Evolutionary conservation across 2,113 vertebrate species (phyloP), one percentile per base, ranked within the genome.

Genomic region (Osmerus mordax): DNA sequence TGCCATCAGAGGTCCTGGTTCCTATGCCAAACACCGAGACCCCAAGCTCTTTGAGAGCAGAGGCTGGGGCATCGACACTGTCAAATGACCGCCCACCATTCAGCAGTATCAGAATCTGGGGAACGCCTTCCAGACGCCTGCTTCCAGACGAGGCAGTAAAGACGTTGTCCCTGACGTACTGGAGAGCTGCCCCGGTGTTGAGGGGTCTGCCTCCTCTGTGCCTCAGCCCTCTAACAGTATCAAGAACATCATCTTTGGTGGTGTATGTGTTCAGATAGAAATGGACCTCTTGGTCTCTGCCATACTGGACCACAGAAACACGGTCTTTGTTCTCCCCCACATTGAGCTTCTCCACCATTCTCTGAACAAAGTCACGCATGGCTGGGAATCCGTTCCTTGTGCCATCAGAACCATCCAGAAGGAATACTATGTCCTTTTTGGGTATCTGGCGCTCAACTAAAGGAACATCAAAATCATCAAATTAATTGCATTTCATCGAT

Each of bases 151-250:
- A 29, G 61, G 52, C 32, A 25, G 72, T 75, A 51, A 78, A 72
- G 23, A 77, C 41, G n/a, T 69, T 81, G 75, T 83, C 76, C 25
- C n/a, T 78, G 2, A 83, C 77, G 28, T 78, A 78, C 64, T 80
- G 72, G 7, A 86, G 79, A 21, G 56, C 56, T 59, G 18, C 56
- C 56, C 56, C 56, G n/a, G 56, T 72, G 67, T 3, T 79, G 62
- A 94, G 85, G 4, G 83, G 14, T 69, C 81, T 92, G 61, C 85
- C 85, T 58, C 85, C 83, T 80, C 72, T 86, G 72, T 69, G 59
- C 18, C 21, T 70, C 63, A 86, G 69, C n/a, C 3, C 21, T 69
- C 52, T 64, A 28, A 86, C 63, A 14, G 21, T 25, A 3, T 63
- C 67, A 25, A 74, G 41, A n/a, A 78, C 16, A 2, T 83, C 83